Conservation (phyloP, 2,888 invertebrate species). For the Onthophagus sagittarius region DNA sequence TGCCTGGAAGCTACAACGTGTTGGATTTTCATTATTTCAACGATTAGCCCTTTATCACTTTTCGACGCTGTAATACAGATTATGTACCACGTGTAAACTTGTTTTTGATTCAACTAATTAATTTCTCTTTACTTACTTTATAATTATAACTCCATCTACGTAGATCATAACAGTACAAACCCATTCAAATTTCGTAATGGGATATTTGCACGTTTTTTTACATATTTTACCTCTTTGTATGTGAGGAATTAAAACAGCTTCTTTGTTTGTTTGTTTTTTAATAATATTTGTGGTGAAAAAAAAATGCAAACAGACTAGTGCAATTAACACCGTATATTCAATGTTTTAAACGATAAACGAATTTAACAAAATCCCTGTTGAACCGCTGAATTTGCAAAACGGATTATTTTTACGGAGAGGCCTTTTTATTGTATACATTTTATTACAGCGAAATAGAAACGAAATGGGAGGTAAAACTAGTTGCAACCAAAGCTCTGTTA, state of each 20-base stretch:
- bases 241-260: neutral
- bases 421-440: neutral
- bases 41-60: neutral
- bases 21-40: neutral
- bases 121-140: neutral
- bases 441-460: too few relatives aligned
- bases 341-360: neutral
- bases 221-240: too few relatives aligned
- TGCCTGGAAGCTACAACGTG: neutral
- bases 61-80: too few relatives aligned
- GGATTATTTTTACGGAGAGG: neutral
- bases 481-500: too few relatives aligned
- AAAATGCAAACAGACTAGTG: neutral
- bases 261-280: neutral
- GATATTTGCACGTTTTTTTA: too few relatives aligned
- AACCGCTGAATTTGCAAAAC: neutral
- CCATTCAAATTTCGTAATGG: too few relatives aligned
- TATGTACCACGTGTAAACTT: too few relatives aligned
- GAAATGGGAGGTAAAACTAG: too few relatives aligned
- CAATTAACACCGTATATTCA: neutral
- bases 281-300: neutral
- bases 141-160: neutral
- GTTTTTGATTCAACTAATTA: too few relatives aligned
- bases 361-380: neutral
- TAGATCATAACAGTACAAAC: too few relatives aligned